A percentile compares a stretch with the other conserved stretches of the same genome.
Evolutionary conservation across 2,797 vertebrate genomes (phyloP).

Genomic region (Microhierax caerulescens): DNA sequence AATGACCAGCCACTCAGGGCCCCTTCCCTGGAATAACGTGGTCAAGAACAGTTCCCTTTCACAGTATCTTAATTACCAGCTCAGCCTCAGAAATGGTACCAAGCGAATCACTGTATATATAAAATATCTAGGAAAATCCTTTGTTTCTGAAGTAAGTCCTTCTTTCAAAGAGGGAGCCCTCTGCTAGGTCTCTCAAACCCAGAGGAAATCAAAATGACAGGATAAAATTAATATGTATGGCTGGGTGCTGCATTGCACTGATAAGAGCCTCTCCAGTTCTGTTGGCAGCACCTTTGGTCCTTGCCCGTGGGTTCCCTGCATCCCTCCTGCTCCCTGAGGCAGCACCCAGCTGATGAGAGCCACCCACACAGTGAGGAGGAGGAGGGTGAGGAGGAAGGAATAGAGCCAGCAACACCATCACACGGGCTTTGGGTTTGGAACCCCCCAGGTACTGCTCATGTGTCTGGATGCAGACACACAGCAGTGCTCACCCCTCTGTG

Average conservation of each 20-base stretch:
- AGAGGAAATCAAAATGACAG: constrained; percentile 21
- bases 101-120: not conserved
- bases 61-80: not conserved
- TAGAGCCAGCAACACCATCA: not conserved
- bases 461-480: not conserved
- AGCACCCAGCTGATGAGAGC: not conserved
- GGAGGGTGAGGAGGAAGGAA: not conserved
- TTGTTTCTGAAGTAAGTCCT: constrained; percentile 2
- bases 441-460: not conserved
- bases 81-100: not conserved
- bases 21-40: not conserved
- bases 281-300: not conserved
- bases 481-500: accelerated
- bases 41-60: not conserved
- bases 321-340: not conserved
- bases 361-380: not conserved
- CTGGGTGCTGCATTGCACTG: not conserved
- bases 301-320: not conserved
- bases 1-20: not conserved
- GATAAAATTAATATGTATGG: constrained; percentile 9
- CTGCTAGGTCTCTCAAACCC: not conserved
- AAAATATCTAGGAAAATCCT: not conserved
- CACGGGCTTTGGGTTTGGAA: not conserved
- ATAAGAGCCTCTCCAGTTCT: constrained; percentile 29
- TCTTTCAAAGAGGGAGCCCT: not conserved